These are phyloP conservation scores for Nanorana parkeri DNA, from an alignment of 2,113 vertebrate genomes.

Conservation along the genomic window DNA sequence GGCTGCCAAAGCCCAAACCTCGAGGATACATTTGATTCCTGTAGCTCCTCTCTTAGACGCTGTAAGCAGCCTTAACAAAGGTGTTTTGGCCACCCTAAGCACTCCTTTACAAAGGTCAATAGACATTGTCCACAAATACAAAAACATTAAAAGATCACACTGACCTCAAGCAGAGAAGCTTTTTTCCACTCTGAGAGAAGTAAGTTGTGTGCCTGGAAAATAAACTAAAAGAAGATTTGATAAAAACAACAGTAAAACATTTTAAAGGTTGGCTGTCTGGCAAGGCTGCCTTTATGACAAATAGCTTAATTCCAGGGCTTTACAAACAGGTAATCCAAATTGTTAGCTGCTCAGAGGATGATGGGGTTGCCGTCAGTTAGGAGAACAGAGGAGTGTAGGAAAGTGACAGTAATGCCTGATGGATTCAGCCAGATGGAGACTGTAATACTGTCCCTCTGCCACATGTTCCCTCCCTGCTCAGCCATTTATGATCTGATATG, in stretches of 20 bases:
- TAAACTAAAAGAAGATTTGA: conserved; percentile 2
- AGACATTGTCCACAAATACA: too few species aligned
- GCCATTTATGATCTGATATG: conserved; percentile 21
- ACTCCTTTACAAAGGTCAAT: too few species aligned
- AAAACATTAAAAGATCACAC: too few species aligned
- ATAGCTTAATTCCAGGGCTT: conserved; percentile 22
- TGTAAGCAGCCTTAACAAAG: too few species aligned
- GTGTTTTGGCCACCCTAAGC: too few species aligned
- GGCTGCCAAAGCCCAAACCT: too few species aligned
- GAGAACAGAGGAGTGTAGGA: conserved; percentile 4
- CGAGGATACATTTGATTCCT: too few species aligned
- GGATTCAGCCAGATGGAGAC: conserved; percentile 18
- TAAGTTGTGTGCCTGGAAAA: background rate
- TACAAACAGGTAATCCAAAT: conserved; percentile 32
- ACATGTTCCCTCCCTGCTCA: background rate
- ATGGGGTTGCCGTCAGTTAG: conserved; percentile 19
- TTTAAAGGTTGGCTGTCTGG: conserved; percentile 39
- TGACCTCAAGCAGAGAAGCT: background rate
- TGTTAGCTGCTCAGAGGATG: conserved; percentile 5
- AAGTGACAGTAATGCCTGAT: conserved; percentile 2
- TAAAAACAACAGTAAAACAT: conserved; percentile 44
- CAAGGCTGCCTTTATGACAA: conserved; percentile 8
- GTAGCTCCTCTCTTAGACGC: too few species aligned
- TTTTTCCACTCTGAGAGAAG: background rate
- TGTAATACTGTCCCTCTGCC: background rate